Evolutionary conservation across 2,888 invertebrate genomes (phyloP), one percentile per base, ranked within the genome.

Genomic region (Mongoloraphidia duomilia): DNA sequence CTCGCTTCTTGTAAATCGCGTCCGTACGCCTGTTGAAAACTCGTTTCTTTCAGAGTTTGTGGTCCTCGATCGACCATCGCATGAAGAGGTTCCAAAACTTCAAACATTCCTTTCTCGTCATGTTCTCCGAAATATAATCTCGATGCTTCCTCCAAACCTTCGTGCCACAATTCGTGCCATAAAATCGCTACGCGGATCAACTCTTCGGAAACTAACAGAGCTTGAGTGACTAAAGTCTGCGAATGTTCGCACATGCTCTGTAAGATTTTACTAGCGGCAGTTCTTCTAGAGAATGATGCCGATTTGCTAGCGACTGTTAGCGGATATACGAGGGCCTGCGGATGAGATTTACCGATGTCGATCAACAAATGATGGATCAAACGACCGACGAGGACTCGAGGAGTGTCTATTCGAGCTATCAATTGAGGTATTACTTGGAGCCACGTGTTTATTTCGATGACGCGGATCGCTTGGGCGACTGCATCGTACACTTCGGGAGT

Each of bases 81-180:
- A 63, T 98, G 98, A 44, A 99, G 66, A 0, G 97, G 97, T 60
- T 95, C 94, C 51, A 99, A 69, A 0, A 92, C 90, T 55, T 88
- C 87, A 62, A 98, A 86, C 98, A 99, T 98, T 8, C 92, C 96
- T 52, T 87, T 84, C 0, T 94, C 87, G 64, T 98, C 95, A 51
- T 86, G 79, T 65, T 98, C 98, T 3, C 94, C 95, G 66, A 97
- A 98, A 66, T 94, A 98, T 9, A 97, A 70, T 54, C 82, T 68
- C 6, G 90, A 91, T 0, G 96, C 96, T 64, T 97, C 96, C 60
- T 91, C 90, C 14, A 98, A 69, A 0, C 95, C 97, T 65, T 98
- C 98, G 63, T 97, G 94, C 98, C 98, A 99, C 61, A 95, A 82
- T 65, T 98, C 98, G 63, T 98, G 97, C 98, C 98, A 99, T 13